These are phyloP conservation scores for Schizopygopsis pylzovi DNA, from an alignment of 2,797 vertebrate species.

Conservation along the genomic window DNA sequence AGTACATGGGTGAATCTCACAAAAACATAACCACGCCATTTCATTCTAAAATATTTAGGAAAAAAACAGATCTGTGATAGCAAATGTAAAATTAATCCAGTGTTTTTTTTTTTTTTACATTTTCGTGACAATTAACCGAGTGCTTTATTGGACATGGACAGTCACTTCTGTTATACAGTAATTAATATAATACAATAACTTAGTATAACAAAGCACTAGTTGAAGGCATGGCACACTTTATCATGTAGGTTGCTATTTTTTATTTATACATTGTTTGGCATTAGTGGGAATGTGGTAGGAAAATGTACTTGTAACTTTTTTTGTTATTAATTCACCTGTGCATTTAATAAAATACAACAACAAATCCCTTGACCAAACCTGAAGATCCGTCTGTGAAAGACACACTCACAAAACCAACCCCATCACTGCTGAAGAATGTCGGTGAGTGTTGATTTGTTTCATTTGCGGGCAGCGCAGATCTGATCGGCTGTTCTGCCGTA, in stretches of 20 bases:
- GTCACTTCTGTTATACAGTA: background rate
- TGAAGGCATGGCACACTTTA: background rate
- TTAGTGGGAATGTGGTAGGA: background rate
- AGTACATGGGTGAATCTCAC: background rate
- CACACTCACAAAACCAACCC: conserved; percentile 11
- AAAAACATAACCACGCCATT: background rate
- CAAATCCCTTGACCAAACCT: background rate
- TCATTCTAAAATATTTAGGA: background rate
- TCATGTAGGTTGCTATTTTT: background rate
- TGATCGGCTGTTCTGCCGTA: conserved; percentile 37
- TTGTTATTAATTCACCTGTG: background rate
- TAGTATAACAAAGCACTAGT: background rate
- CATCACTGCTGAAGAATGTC: conserved; percentile 38
- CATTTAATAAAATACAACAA: background rate
- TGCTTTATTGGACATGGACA: background rate
- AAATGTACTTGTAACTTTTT: background rate
- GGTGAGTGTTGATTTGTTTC: conserved; percentile 12
- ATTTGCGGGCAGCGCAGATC: background rate
- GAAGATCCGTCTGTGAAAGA: background rate
- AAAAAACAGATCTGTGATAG: background rate
- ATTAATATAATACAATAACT: background rate
- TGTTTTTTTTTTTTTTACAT: too few species aligned
- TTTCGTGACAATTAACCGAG: background rate
- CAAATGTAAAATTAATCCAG: background rate
- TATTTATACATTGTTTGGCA: background rate